Conservation (phyloP, 1,140 invertebrate species). For the Procambarus virginalis region DNA sequence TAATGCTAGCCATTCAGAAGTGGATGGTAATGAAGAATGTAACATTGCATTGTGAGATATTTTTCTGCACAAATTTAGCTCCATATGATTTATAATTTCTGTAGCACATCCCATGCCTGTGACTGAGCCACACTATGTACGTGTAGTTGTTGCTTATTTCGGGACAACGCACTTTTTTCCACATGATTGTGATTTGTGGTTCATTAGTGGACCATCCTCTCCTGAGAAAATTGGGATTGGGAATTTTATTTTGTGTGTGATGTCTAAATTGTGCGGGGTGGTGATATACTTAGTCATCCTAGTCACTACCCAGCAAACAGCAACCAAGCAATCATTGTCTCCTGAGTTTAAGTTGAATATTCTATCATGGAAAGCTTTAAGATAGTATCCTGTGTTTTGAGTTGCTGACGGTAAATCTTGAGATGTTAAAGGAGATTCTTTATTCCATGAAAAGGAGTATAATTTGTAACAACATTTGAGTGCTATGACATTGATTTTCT, state of each 20-base stretch:
- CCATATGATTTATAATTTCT: not conserved
- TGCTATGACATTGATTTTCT: not conserved
- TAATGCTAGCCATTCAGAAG: not conserved
- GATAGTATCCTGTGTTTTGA: not conserved
- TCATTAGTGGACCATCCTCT: not conserved
- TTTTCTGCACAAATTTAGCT: not conserved
- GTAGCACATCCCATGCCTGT: constrained; percentile 20
- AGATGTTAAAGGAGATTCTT: not conserved
- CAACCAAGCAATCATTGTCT: not conserved
- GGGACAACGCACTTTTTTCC: not conserved
- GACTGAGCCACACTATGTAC: not conserved
- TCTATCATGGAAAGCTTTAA: not conserved
- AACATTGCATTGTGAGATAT: not conserved
- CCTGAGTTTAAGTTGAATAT: not conserved
- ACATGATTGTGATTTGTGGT: not conserved
- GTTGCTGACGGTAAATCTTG: not conserved
- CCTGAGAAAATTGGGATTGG: constrained; percentile 2
- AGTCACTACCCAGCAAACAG: not conserved
- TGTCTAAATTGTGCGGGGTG: not conserved
- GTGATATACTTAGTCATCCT: not conserved
- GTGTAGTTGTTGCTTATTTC: not conserved
- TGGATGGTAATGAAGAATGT: not conserved
- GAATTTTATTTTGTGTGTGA: not conserved
- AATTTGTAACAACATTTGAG: not conserved
- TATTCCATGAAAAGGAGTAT: not conserved